These are phyloP conservation scores for Bubo scandiacus DNA, from an alignment of 2,113 vertebrate species.

Conservation along the genomic window DNA sequence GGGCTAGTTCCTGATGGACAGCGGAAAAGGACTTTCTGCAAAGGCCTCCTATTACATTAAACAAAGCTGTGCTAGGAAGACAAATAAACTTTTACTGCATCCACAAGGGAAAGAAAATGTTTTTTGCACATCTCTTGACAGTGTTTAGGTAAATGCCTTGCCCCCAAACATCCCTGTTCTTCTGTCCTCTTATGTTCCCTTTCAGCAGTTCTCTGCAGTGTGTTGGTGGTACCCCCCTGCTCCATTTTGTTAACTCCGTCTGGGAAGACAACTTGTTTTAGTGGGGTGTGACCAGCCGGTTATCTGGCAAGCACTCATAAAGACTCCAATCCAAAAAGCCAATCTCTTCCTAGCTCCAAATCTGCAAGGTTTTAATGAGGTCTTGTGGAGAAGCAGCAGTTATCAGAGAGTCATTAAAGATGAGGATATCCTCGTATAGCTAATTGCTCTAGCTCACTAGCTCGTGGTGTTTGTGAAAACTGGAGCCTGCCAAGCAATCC, in stretches of 20 bases:
- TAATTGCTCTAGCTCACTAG: conserved; percentile 30
- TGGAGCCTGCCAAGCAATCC: neutral
- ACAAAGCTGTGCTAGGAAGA: neutral
- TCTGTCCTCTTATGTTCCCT: neutral
- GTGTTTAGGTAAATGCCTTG: neutral
- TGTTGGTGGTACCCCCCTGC: neutral
- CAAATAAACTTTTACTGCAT: neutral
- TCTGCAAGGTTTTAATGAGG: conserved; percentile 14
- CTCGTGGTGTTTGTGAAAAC: neutral
- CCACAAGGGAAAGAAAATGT: neutral
- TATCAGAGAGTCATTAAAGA: conserved; percentile 30
- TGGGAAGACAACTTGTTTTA: neutral
- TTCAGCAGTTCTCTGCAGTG: neutral
- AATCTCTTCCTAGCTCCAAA: neutral
- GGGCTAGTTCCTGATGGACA: neutral
- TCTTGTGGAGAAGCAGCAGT: neutral
- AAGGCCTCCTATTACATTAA: neutral
- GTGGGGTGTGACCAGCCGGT: neutral
- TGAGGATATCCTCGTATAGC: neutral
- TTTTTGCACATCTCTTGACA: neutral
- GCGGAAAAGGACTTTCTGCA: neutral
- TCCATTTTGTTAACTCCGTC: neutral
- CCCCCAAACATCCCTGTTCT: neutral
- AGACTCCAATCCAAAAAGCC: neutral
- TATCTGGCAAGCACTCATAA: neutral